Conservation (phyloP, 2,113 vertebrate species). For the Laticauda colubrina region DNA sequence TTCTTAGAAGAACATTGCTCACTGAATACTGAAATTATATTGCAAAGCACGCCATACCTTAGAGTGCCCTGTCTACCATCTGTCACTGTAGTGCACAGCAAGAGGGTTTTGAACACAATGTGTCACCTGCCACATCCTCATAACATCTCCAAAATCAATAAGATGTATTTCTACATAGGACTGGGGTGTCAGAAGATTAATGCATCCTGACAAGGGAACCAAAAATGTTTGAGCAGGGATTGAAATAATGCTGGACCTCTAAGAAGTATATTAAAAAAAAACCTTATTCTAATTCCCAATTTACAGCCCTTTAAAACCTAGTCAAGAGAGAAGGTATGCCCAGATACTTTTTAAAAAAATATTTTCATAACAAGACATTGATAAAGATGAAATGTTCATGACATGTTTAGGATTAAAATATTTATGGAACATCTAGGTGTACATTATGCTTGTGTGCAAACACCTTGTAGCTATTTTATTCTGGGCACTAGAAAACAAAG, state of each 20-base stretch:
- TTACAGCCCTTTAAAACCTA: background rate
- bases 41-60: background rate
- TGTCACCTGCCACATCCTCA: slow-evolving; percentile 47
- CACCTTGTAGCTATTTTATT: background rate
- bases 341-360: background rate
- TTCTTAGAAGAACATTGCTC: slow-evolving; percentile 11
- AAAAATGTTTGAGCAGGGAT: slow-evolving; percentile 20
- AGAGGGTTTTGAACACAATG: slow-evolving; percentile 32
- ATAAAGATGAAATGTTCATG: background rate
- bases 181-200: background rate
- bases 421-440: background rate
- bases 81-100: slow-evolving; percentile 35
- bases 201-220: background rate
- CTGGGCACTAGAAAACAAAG: background rate
- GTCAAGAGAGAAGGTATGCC: background rate
- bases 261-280: background rate
- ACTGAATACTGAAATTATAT: slow-evolving; percentile 32
- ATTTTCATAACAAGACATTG: background rate
- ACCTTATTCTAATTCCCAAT: background rate
- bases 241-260: slow-evolving; percentile 18
- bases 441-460: background rate
- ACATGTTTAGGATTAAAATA: background rate
- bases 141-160: slow-evolving; percentile 35
- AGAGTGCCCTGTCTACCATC: slow-evolving; percentile 26
- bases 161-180: background rate